Conservation (phyloP, 2,113 vertebrate species). For the Benitochromis conjunctus region DNA sequence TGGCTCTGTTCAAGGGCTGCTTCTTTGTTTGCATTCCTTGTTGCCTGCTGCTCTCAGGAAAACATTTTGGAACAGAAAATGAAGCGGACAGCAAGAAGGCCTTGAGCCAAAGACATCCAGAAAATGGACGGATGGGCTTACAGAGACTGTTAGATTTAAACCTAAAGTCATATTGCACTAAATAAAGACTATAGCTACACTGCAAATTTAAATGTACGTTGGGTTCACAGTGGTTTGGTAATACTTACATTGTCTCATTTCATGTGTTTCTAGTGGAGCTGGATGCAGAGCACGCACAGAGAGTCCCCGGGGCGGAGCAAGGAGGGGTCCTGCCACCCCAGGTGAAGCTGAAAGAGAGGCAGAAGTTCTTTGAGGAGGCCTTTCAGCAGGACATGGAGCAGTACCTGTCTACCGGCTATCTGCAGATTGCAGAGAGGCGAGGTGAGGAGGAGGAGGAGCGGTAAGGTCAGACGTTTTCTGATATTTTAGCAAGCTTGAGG, state of each 20-base stretch:
- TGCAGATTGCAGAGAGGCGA: conserved; percentile 92
- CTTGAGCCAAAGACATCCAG: background rate
- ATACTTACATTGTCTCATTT: background rate
- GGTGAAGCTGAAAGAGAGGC: conserved; percentile 90
- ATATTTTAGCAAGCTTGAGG: background rate
- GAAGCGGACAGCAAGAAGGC: background rate
- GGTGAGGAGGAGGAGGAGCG: conserved; percentile 70
- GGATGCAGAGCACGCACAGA: conserved; percentile 84
- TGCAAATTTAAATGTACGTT: background rate
- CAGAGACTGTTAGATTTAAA: background rate
- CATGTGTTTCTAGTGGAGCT: conserved; percentile 79
- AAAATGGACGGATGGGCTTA: background rate
- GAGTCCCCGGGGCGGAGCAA: conserved; percentile 84
- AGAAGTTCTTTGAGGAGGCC: conserved; percentile 97
- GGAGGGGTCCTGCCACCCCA: conserved; percentile 72
- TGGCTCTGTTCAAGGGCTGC: background rate
- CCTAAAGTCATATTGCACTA: background rate
- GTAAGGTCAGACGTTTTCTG: background rate
- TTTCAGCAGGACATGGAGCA: conserved; percentile 99
- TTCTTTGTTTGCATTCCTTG: background rate
- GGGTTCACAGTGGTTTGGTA: background rate
- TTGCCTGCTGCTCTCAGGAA: background rate
- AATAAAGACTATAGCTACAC: background rate
- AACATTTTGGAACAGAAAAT: background rate
- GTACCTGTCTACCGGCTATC: conserved; percentile 91